Evolutionary conservation across 2,113 vertebrate genomes (phyloP).

Genomic region (Centropus bengalensis): DNA sequence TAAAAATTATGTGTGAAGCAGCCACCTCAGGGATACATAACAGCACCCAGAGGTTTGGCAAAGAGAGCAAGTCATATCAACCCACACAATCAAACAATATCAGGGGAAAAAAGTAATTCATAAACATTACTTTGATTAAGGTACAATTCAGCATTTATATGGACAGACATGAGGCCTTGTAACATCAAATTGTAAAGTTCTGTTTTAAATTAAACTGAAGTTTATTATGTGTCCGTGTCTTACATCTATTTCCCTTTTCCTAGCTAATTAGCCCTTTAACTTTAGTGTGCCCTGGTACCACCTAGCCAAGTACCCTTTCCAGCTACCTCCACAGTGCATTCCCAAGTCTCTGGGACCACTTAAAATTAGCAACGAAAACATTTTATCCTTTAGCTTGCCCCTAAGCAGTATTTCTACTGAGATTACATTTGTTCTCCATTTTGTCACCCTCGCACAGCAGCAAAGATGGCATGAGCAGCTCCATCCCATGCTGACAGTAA

Average conservation of each 20-base stretch:
- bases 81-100: constrained; percentile 2
- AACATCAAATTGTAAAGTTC: background rate
- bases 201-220: constrained; percentile 31
- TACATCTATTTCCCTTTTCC: background rate
- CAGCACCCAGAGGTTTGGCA: background rate
- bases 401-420: background rate
- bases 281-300: background rate
- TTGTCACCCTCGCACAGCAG: background rate
- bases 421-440: background rate
- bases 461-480: background rate
- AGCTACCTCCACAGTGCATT: background rate
- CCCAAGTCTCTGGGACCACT: background rate
- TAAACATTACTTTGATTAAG: background rate
- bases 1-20: constrained; percentile 37
- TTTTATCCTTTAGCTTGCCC: background rate
- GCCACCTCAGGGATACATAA: background rate
- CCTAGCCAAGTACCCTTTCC: background rate
- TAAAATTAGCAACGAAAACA: background rate
- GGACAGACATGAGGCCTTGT: background rate
- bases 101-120: background rate
- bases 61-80: background rate
- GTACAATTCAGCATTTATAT: background rate
- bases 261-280: background rate
- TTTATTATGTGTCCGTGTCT: background rate
- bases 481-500: background rate